Base-by-base conservation (phyloP, 2,888 invertebrate species). In the Invenusta paracnida region DNA sequence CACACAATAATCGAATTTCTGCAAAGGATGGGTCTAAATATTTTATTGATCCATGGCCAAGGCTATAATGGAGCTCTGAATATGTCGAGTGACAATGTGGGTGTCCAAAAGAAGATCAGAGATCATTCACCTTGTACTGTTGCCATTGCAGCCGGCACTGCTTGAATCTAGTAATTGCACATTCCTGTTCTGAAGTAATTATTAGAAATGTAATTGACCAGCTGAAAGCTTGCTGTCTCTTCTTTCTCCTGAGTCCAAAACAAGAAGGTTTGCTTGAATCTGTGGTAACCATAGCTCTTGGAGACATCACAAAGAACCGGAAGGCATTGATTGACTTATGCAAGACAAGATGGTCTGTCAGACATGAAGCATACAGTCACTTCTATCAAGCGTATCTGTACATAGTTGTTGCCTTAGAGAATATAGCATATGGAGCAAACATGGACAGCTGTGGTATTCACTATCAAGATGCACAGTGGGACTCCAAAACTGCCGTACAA, bases 351-450 rank as follows among this genome's bases (percentile, higher is more conserved):
- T 87, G 87, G 86, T 23, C 82, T 30, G 86, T 1, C 30, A 29
- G 86, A 13, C 87, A 86, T 66, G 31, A 31, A 17, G 83, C 84
- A n/a, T 86, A 85, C 31, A 28, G 83, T 81, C 86, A 87, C 81
- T 83, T 87, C 79, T 86, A 87, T 67, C 83, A 86, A 25, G 83
- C 81, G 17, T 73, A 79, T 30, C 31, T 81, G 0, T 86, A 79
- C 81, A 48, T 86, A 30, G 81, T 86, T n/a, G 84, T 85, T 31
- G 67, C 73, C 30, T 83, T 73, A 25, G 29, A 86, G 48, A 86
- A 85, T 87, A 66, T 87, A 66, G 79, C 73, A 73, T 73, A 25
- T 73, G 73, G 17, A 73, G 27, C 5, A 73, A 73, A 73, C 27
- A 73, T 73, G 27, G 73, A 73, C 73, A 73, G 27, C 73, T 73